Evolutionary conservation across 2,888 invertebrate species (phyloP).

Genomic region (Penaeus monodon): DNA sequence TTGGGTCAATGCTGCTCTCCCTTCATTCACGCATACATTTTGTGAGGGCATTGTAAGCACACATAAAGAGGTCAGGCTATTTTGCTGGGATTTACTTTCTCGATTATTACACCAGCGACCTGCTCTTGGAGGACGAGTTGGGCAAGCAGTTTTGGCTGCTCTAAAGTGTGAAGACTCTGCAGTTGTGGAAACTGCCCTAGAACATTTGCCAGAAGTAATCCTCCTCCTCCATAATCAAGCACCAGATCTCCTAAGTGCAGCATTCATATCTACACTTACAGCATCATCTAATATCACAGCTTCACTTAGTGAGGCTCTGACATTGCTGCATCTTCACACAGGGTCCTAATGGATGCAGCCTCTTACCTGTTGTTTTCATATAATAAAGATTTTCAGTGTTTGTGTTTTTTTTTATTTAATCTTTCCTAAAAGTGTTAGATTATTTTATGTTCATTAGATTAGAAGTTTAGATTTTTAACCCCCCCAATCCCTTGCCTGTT

Average conservation of each 20-base stretch:
- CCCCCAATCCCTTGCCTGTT: too few species aligned
- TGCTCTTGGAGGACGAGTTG: constrained; percentile 76
- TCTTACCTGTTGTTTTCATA: neutral
- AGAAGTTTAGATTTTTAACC: too few species aligned
- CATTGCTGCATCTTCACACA: constrained; percentile 84
- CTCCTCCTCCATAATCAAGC: constrained; percentile 83
- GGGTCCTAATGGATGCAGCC: constrained; percentile 76
- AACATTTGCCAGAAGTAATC: constrained; percentile 85
- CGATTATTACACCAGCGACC: constrained; percentile 80
- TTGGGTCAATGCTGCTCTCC: constrained; percentile 48
- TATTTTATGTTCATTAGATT: too few species aligned
- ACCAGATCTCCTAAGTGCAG: constrained; percentile 81
- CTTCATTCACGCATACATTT: constrained; percentile 71
- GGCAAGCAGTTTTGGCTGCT: constrained; percentile 85
- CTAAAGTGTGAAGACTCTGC: constrained; percentile 84
- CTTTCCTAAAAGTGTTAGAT: too few species aligned
- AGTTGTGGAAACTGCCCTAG: constrained; percentile 82
- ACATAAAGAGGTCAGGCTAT: constrained; percentile 77
- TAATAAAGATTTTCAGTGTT: neutral
- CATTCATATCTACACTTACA: constrained; percentile 85
- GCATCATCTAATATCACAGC: constrained; percentile 84
- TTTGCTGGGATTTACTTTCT: constrained; percentile 81
- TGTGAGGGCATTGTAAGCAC: constrained; percentile 75
- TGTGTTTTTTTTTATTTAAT: too few species aligned
- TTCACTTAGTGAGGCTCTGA: constrained; percentile 84